Evolutionary conservation across 2,888 invertebrate species (phyloP), one percentile per base, ranked within the genome.

Genomic region (Mechanitis messenoides): DNA sequence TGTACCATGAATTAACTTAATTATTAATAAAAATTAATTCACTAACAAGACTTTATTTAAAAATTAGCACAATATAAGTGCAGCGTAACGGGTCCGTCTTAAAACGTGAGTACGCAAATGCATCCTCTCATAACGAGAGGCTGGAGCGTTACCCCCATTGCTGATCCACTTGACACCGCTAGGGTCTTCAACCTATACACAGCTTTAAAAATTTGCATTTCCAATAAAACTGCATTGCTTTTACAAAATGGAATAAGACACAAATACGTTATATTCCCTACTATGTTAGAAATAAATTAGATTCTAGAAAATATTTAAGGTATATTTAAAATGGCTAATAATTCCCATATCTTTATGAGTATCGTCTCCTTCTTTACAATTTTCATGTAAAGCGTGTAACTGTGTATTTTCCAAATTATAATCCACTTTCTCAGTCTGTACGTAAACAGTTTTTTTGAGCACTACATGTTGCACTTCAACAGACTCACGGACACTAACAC

Each of bases 81-180:
- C 50, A 50, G 31, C 11, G n/a, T 31, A 50, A 50, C 28, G 50
- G 50, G 7, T 31, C 4, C 31, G 28, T 50, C 56, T 46, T 42
- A 57, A 64, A 66, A 64, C 28, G 58, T 54, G 53, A 35, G 60
- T 60, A 62, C 66, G 61, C 53, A 66, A 66, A 66, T 64, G 64
- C 59, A 66, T 60, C 55, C 66, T 60, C 62, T 64, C 55, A 35
- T 50, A 62, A 57, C 50, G 59, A 62, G 66, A 57, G 64, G 60
- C 59, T 64, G 59, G 60, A 64, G 60, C 60, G 60, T 65, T 65
- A 65, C 62, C 66, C 61, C 64, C 64, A 62, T 62, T 60, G 64
- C 64, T 62, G 62, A 50, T 60, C 62, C 66, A 66, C 66, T 66
- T 66, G 66, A 66, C 66, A 66, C 60, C 56, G 50, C 66, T 66